phyloP scores from a whole-genome alignment of 1,140 invertebrate species.

The Drosophila auraria region DNA sequence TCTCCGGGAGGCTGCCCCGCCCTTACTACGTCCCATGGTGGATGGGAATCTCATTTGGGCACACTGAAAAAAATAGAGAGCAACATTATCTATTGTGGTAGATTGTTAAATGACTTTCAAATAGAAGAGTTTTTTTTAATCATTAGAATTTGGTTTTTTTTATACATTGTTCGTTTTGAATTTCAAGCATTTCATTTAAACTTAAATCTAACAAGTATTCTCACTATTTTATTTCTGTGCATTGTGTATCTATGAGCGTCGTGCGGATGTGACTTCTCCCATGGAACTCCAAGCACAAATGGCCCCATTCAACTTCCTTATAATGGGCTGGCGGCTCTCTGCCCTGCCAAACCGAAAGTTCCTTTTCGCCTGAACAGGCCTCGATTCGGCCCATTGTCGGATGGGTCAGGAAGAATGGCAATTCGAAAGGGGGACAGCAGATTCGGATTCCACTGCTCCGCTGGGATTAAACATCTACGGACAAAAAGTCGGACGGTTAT shows the following conservation, averaged over 20 bases:
- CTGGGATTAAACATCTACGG: conserved; percentile 36
- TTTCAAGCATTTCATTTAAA: neutral
- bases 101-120: neutral
- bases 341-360: conserved; percentile 19
- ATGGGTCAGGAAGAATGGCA: conserved; percentile 25
- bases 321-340: conserved; percentile 19
- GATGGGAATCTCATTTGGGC: conserved; percentile 40
- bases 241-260: conserved; percentile 40
- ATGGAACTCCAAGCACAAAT: conserved; percentile 64
- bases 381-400: conserved; percentile 13
- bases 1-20: conserved; percentile 19
- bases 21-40: conserved; percentile 7
- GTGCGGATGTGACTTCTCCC: conserved; percentile 61
- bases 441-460: conserved; percentile 32
- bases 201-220: neutral
- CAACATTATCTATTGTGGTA: neutral
- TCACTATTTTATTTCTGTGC: neutral
- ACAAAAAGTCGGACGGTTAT: conserved; percentile 4
- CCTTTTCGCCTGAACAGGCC: neutral
- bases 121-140: too few species aligned
- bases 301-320: conserved; percentile 65
- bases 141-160: too few species aligned
- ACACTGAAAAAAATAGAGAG: neutral
- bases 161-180: too few species aligned
- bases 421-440: conserved; percentile 31